These are phyloP conservation scores for Siphonodentalium dalli DNA, from an alignment of 2,888 invertebrate species.

Conservation along the genomic window DNA sequence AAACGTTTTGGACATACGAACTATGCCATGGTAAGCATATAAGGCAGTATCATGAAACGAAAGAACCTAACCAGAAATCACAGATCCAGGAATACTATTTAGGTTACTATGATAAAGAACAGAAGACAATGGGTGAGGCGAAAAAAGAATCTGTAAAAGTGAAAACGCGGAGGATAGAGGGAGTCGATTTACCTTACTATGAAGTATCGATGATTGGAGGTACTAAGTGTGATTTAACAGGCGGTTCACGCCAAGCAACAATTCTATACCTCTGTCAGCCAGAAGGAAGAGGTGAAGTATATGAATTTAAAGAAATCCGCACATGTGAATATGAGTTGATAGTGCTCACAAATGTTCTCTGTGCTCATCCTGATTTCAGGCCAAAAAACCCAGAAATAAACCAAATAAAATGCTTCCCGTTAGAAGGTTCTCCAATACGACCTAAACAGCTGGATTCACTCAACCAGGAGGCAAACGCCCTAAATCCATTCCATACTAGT, in stretches of 20 bases:
- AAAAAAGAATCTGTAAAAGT: conserved; percentile 17
- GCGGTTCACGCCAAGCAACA: conserved; percentile 80
- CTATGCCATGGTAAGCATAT: conserved; percentile 91
- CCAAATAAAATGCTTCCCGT: conserved; percentile 62
- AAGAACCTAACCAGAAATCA: conserved; percentile 75
- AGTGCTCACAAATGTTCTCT: conserved; percentile 85
- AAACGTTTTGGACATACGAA: conserved; percentile 91
- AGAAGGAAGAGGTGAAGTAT: conserved; percentile 89
- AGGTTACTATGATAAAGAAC: conserved; percentile 71
- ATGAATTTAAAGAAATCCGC: conserved; percentile 89
- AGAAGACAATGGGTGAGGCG: background rate
- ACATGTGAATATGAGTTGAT: conserved; percentile 95
- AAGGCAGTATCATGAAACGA: conserved; percentile 93
- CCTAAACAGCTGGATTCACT: conserved; percentile 30
- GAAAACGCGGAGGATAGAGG: conserved; percentile 76
- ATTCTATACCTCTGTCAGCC: conserved; percentile 87
- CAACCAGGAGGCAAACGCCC: conserved; percentile 20
- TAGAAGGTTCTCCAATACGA: conserved; percentile 42
- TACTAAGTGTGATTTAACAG: conserved; percentile 89
- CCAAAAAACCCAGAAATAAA: conserved; percentile 57
- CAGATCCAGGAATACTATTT: conserved; percentile 80
- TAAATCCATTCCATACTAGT: background rate
- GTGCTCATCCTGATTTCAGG: conserved; percentile 82
- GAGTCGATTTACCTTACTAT: conserved; percentile 85
- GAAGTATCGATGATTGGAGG: conserved; percentile 81